Base-by-base conservation (phyloP, 2,113 vertebrate genomes). In the Phycodurus eques region DNA sequence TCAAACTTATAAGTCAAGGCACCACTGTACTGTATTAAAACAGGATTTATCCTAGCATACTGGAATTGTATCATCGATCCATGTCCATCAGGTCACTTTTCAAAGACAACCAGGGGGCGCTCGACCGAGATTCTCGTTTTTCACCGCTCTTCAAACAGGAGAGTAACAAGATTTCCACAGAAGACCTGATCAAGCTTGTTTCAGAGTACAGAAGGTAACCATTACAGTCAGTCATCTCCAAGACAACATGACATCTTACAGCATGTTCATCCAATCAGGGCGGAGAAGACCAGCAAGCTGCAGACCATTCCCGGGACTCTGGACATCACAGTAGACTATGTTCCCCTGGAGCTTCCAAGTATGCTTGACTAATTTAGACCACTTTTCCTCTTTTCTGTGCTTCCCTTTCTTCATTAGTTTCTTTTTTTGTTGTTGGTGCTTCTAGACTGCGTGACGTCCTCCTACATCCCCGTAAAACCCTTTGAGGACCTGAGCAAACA, bases 121-220 rank as follows among this genome's bases (percentile, higher is more conserved):
- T 99, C 90, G 97, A 99, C 88, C 93, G 95, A 88, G 98, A 99
- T 44, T 94, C 95, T 6, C 91, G 97, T 74, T 99, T 99, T 89
- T 99, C 97, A 27, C 96, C 96, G 12, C 88, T 99, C 60, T 99
- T 97, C 87, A 95, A 96, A 83, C 98, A 99, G 90, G 98, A 99
- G 88, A 96, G 94, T 89, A 98, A 86, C 90, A 99, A 98, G 87
- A 95, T 98, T 88, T 96, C 95, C 82, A 93, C 94, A 4, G 98
- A 99, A 73, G 98, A 99, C 60, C 91, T 99, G 76, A 93, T 98
- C 53, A 99, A 97, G 85, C 87, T 98, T 70, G 93, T 97, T 57
- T 88, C 94, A 43, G 98, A 99, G 84, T 99, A 95, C 79, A 94
- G 94, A 86, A 95, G 95, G 98, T 99, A 90, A 80, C 3, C 31